Base-by-base conservation (phyloP, 2,888 invertebrate species). In the Agrochola lota region DNA sequence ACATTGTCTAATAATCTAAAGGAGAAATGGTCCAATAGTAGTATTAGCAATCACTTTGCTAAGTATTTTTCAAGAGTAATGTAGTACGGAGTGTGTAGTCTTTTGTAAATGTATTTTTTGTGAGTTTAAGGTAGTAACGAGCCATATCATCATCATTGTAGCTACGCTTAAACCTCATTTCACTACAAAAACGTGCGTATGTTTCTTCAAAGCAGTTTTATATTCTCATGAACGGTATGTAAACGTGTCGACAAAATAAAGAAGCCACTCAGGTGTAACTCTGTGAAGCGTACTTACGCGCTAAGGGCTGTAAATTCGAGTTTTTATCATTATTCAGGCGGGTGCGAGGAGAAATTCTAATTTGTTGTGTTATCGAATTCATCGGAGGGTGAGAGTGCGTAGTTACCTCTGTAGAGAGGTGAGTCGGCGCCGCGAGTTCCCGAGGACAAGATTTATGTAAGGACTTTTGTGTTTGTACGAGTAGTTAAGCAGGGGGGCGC, bases 401-500 rank as follows among this genome's bases (percentile, higher is more conserved):
- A 92, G 92, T 92, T 92, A 94, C 93, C 93, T 93, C 84, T 74
- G 86, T 83, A 78, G 83, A 74, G 91, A 95, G 95, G 95, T 94
- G 93, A 94, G 92, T 84, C 90, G 93, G 93, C 94, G 93, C 93
- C 94, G 91, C 91, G 93, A 94, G 93, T 93, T 94, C 90, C 91
- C 94, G 91, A 92, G 92, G 95, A 95, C 94, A 96, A 96, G 96
- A 97, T 97, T 96, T 96, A 96, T 96, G 95, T 95, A 94, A 94
- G 95, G 95, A 97, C 95, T 96, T 96, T 96, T 95, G 95, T 96
- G 95, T 96, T 96, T 96, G 95, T 94, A 94, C 93, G 94, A 95
- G 94, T 95, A 96, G 96, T 96, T 95, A 96, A 94, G 94, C 93
- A 93, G 91, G 91, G 91, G 87, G 87, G 89, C 86, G 91, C 88